Percentiles rank a stretch among this genome's conserved stretches.
phyloP scores from a whole-genome alignment of 2,797 vertebrate genomes.

The Smutsia gigantea region DNA sequence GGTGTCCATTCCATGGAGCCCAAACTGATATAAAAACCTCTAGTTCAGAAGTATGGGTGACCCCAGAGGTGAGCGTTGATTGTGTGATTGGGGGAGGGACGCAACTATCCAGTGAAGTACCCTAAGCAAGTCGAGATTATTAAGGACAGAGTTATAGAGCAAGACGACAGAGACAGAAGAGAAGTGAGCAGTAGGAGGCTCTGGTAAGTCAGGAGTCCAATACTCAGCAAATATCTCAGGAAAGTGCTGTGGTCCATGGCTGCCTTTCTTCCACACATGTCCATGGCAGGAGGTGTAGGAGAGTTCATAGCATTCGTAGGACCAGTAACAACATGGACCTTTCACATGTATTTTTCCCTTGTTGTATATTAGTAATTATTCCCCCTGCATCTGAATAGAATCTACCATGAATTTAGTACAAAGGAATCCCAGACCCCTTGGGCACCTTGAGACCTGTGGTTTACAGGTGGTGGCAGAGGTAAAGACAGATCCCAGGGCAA shows the following conservation, averaged over 20 bases:
- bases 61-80: not conserved
- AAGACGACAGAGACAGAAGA: not conserved
- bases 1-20: not conserved
- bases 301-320: not conserved
- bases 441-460: no score
- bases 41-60: not conserved
- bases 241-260: not conserved
- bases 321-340: not conserved
- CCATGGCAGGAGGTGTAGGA: no score
- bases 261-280: not conserved
- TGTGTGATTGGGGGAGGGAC: not conserved
- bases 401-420: not conserved
- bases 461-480: not conserved
- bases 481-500: not conserved
- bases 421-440: not conserved
- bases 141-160: not conserved
- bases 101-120: not conserved
- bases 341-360: not conserved
- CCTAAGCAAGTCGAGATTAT: not conserved
- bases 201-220: not conserved
- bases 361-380: not conserved
- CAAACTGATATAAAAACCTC: not conserved
- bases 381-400: not conserved
- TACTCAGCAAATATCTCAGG: not conserved
- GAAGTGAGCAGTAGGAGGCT: not conserved